Evolutionary conservation across 2,797 vertebrate genomes (phyloP).

Genomic region (Sebastes nivosus): DNA sequence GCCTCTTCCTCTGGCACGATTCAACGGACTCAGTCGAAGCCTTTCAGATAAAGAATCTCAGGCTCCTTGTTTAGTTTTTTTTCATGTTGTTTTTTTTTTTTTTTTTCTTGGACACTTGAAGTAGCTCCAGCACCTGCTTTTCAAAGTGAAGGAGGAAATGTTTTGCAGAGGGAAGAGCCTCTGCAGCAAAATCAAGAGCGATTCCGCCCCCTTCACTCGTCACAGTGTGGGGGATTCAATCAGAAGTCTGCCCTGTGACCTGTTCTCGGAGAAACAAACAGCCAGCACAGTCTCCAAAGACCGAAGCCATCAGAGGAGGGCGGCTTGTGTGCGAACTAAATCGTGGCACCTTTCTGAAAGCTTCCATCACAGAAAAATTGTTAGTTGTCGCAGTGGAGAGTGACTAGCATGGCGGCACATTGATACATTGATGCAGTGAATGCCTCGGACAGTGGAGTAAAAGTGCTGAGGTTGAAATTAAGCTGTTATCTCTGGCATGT

Average conservation of each 20-base stretch:
- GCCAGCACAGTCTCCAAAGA: slow-evolving; percentile 65
- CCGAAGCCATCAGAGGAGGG: slow-evolving; percentile 71
- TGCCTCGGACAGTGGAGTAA: slow-evolving; percentile 73
- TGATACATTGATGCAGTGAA: slow-evolving; percentile 75
- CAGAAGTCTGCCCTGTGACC: slow-evolving; percentile 75
- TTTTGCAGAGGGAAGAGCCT: slow-evolving; percentile 64
- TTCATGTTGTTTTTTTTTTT: neutral
- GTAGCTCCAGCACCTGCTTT: slow-evolving; percentile 53
- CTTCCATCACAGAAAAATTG: slow-evolving; percentile 67
- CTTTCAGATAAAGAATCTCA: slow-evolving; percentile 31
- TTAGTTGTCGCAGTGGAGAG: slow-evolving; percentile 75
- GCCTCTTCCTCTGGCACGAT: slow-evolving; percentile 8
- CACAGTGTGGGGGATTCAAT: slow-evolving; percentile 75
- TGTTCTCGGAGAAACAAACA: slow-evolving; percentile 70
- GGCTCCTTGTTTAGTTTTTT: neutral
- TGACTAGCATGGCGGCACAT: slow-evolving; percentile 72
- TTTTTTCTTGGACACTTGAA: slow-evolving; percentile 10
- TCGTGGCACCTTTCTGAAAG: slow-evolving; percentile 58
- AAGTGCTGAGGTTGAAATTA: slow-evolving; percentile 81
- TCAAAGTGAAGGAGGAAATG: slow-evolving; percentile 63
- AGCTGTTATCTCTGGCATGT: slow-evolving; percentile 79
- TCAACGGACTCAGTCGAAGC: slow-evolving; percentile 10
- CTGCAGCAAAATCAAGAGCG: slow-evolving; percentile 69
- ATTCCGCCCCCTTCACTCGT: slow-evolving; percentile 54
- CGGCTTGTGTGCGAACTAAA: slow-evolving; percentile 53